Evolutionary conservation across 2,888 invertebrate species (phyloP), one percentile per base, ranked within the genome.

Genomic region (Cenopis cana): DNA sequence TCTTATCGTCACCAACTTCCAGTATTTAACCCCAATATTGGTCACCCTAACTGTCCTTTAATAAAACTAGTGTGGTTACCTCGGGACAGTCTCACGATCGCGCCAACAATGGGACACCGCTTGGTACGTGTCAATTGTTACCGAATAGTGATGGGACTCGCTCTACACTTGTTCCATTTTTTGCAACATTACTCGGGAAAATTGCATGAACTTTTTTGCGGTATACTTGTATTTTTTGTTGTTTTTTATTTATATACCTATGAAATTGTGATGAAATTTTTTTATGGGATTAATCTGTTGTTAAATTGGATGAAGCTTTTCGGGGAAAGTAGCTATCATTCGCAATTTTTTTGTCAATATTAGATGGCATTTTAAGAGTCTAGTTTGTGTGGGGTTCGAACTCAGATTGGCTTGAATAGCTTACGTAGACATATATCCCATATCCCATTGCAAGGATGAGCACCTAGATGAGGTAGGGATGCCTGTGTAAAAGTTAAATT

Each of bases 81-180:
- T 29, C n/a, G 29, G 55, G 55, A 55, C 29, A 8, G 55, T 55
- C 55, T 55, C 55, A 55, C 55, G 29, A 29, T 20, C 55, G 55
- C 29, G 2, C 10, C 10, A 60, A 24, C 24, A 24, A 46, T n/a
- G 18, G 49, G 29, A 46, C 49, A 54, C 50, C 24, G 59, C 29
- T 66, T 9, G 17, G 46, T 69, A 69, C 68, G 68, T 61, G 68
- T 68, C 60, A 41, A 68, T 55, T 68, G 60, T 64, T 69, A 56
- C 50, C 1, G 12, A 41, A 18, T 69, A 69, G 69, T 69, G 69
- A 69, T 64, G 69, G 17, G 69, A 18, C 49, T 11, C 55, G 14
- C 2, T 12, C 20, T 46, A n/a, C n/a, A 46, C 18, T 36, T 17
- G 8, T 0, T 36, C 33, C 50, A 10, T 56, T 29, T 56, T 56